A percentile compares a stretch with the other conserved stretches of the same genome.
Conservation (phyloP, 2,797 vertebrate species). For the Phalloptychus januarius region DNA sequence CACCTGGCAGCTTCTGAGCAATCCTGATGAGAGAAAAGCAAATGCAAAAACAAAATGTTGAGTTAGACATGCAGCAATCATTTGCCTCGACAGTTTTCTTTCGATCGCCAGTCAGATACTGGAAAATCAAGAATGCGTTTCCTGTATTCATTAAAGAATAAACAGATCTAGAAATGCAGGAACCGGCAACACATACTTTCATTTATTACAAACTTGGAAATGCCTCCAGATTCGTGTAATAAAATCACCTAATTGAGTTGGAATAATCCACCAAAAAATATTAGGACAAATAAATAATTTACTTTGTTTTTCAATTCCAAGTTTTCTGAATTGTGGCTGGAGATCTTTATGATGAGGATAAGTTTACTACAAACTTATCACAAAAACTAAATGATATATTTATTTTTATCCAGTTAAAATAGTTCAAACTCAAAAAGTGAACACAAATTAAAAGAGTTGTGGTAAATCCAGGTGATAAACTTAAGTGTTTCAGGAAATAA, state of each 20-base stretch:
- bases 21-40: slow-evolving; percentile 16
- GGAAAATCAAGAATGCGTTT: not conserved
- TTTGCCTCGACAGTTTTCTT: not conserved
- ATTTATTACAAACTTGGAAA: not conserved
- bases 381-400: not conserved
- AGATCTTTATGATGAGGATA: slow-evolving; percentile 2
- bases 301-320: not conserved
- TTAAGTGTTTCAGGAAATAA: not conserved
- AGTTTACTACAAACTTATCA: not conserved
- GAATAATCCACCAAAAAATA: not conserved
- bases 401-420: slow-evolving; percentile 23
- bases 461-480: not conserved
- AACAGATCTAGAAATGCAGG: not conserved
- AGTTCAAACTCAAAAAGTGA: slow-evolving; percentile 44
- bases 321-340: slow-evolving; percentile 1
- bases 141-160: not conserved
- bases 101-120: not conserved
- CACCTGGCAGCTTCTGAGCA: slow-evolving; percentile 24
- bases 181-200: not conserved
- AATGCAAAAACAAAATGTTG: too few relatives aligned
- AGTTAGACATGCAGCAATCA: not conserved
- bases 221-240: not conserved
- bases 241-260: not conserved
- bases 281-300: not conserved
- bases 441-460: slow-evolving; percentile 21